Conservation (phyloP, 2,888 invertebrate species). For the Noctua pronuba region DNA sequence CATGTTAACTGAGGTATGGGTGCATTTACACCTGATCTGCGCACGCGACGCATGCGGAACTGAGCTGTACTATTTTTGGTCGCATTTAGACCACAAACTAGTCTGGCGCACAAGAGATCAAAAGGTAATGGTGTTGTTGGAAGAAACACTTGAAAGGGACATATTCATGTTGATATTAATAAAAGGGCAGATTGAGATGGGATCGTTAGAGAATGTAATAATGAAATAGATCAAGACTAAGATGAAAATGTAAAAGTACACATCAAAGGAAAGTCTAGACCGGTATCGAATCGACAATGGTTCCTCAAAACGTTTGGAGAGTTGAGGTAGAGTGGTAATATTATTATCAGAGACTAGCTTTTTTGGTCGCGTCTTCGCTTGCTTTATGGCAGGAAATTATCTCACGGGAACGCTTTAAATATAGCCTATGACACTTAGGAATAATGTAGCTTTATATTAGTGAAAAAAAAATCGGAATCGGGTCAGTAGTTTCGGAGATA, state of each 20-base stretch:
- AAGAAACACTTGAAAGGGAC: slow-evolving; percentile 67
- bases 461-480: no score
- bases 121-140: slow-evolving; percentile 80
- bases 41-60: slow-evolving; percentile 85
- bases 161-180: slow-evolving; percentile 29
- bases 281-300: no score
- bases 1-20: slow-evolving; percentile 72
- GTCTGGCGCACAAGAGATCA: slow-evolving; percentile 85
- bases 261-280: neutral
- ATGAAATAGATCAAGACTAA: neutral
- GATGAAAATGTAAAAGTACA: neutral
- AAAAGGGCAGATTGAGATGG: neutral
- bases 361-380: neutral
- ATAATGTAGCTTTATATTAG: no score
- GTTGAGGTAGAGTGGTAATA: neutral
- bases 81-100: slow-evolving; percentile 86
- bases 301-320: neutral
- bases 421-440: no score
- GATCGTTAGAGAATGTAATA: neutral
- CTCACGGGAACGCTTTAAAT: no score
- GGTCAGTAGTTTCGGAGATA: no score
- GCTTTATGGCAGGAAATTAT: no score
- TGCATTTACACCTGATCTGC: slow-evolving; percentile 85
- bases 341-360: neutral
- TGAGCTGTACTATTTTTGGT: slow-evolving; percentile 84